Percentiles rank a stretch among this genome's conserved stretches.
Evolutionary conservation across 2,113 vertebrate genomes (phyloP).

Genomic region (Conger conger): DNA sequence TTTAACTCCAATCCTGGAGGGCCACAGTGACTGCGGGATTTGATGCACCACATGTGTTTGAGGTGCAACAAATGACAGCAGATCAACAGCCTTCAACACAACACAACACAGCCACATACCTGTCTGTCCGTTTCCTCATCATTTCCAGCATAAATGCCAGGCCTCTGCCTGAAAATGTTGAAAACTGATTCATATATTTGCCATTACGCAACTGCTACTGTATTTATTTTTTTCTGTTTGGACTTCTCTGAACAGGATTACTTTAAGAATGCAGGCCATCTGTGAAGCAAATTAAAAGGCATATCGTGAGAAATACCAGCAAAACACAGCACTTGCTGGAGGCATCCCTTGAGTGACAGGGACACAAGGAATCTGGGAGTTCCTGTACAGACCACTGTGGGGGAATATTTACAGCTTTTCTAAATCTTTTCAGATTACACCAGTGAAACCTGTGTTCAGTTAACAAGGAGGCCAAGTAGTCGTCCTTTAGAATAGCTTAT

Average conservation of each 20-base stretch:
- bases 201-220: too few species aligned
- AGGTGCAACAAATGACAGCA: not conserved
- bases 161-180: not conserved
- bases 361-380: not conserved
- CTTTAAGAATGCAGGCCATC: not conserved
- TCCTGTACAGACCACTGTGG: not conserved
- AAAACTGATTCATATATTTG: too few species aligned
- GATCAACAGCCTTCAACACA: too few species aligned
- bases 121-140: not conserved
- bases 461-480: not conserved
- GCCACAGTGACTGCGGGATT: too few species aligned
- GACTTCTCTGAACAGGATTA: not conserved
- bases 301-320: not conserved
- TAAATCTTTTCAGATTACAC: not conserved
- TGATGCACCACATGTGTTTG: not conserved
- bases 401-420: not conserved
- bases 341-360: not conserved
- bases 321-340: not conserved
- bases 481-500: not conserved
- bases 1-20: too few species aligned
- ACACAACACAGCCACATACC: too few species aligned
- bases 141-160: not conserved
- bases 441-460: not conserved
- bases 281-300: not conserved
- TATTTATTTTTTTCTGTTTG: too few species aligned